Conservation (phyloP, 2,113 vertebrate species). For the Myiozetetes cayanensis region DNA sequence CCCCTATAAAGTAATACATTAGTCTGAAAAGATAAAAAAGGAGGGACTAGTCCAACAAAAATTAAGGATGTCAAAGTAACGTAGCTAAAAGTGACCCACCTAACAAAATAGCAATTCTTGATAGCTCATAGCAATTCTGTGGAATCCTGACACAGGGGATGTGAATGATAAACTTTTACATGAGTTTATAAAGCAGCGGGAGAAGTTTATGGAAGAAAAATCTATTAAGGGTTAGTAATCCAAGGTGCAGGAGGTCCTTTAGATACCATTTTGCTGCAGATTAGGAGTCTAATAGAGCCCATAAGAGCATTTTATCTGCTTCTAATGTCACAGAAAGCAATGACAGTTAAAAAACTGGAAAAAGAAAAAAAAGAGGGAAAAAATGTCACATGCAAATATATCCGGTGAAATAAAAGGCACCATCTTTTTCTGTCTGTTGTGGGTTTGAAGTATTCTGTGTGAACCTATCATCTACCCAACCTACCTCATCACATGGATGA, state of each 20-base stretch:
- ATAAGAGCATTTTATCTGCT: background rate
- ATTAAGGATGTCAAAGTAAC: background rate
- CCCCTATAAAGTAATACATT: background rate
- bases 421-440: background rate
- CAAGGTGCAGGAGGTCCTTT: background rate
- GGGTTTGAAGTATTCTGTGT: background rate
- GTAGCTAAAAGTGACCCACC: background rate
- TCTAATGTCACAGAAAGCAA: background rate
- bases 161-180: background rate
- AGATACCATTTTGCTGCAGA: background rate
- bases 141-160: background rate
- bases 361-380: background rate
- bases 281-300: fast-evolving
- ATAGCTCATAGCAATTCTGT: background rate
- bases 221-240: background rate
- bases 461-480: background rate
- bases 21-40: background rate
- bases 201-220: background rate
- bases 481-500: background rate
- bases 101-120: background rate
- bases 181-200: background rate
- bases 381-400: background rate
- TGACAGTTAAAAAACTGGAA: background rate
- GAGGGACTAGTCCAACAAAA: background rate
- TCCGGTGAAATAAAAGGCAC: background rate